Percentiles rank a stretch among this genome's conserved stretches.
Evolutionary conservation across 1,140 invertebrate species (phyloP).

Genomic region (Amphibalanus amphitrite): DNA sequence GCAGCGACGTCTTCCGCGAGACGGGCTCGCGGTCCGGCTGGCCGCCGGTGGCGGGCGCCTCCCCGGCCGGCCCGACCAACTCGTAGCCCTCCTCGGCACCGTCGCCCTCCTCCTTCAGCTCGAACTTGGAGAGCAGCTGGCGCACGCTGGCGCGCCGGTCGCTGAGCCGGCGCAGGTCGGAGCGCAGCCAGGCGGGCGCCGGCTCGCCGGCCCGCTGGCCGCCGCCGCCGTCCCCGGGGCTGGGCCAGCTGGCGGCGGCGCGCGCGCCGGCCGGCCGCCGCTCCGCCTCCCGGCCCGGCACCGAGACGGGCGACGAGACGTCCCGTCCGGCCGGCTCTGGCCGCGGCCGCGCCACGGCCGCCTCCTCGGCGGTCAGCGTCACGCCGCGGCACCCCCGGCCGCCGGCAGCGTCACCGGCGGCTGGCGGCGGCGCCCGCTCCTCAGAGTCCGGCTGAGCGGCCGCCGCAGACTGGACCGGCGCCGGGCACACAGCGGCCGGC

Average conservation of each 20-base stretch:
- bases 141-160: constrained; percentile 26
- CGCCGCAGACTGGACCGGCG: no score
- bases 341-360: not conserved
- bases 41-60: not conserved
- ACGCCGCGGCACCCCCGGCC: no score
- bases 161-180: constrained; percentile 6
- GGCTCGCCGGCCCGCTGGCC: not conserved
- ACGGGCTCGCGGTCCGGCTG: not conserved
- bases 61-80: not conserved
- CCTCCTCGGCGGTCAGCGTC: not conserved
- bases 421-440: no score
- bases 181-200: not conserved
- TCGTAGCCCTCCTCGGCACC: not conserved
- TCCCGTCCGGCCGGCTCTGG: no score
- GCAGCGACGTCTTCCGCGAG: not conserved
- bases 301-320: not conserved
- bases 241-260: not conserved
- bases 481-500: no score
- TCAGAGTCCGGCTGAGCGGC: no score
- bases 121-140: constrained; percentile 28
- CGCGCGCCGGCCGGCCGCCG: no score
- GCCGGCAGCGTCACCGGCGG: no score
- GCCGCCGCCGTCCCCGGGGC: no score
- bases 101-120: constrained; percentile 16
- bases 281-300: not conserved